phyloP scores from a whole-genome alignment of 64 coral and sea anemone species.

The Anthopleura sola region DNA sequence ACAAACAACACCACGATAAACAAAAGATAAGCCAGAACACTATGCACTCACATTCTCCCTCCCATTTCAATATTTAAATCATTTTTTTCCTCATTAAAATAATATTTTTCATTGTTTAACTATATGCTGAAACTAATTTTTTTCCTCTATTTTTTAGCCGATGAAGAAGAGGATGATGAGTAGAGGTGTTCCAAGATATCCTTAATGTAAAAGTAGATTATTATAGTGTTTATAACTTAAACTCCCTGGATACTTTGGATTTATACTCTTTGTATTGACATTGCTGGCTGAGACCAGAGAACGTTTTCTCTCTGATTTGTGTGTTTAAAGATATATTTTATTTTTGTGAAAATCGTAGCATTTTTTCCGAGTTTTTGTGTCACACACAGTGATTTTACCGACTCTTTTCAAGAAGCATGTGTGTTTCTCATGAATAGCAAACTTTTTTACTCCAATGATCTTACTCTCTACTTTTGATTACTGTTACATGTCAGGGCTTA shows the following conservation, averaged over 20 bases:
- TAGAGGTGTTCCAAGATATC: background rate
- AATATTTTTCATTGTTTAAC: too few relatives aligned
- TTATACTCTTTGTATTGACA: background rate
- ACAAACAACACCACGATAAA: too few relatives aligned
- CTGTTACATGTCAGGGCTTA: background rate
- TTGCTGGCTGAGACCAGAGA: background rate
- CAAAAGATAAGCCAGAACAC: too few relatives aligned
- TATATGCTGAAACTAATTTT: too few relatives aligned
- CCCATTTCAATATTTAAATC: too few relatives aligned
- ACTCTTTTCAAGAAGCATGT: background rate
- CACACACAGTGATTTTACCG: background rate
- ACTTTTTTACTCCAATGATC: background rate
- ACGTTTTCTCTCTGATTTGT: background rate
- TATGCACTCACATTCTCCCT: too few relatives aligned
- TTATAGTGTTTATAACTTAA: background rate
- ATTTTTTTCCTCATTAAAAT: too few relatives aligned
- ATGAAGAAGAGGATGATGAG: slow-evolving; percentile 76
- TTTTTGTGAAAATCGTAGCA: background rate
- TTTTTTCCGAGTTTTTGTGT: background rate
- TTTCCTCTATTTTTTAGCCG: slow-evolving; percentile 18
- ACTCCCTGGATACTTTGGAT: background rate
- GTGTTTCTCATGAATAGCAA: background rate
- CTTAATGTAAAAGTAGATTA: background rate
- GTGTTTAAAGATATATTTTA: background rate
- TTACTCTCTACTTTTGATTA: background rate